A percentile compares a stretch with the other conserved stretches of the same genome.
phyloP scores from a whole-genome alignment of 2,797 vertebrate species.

The Helarctos malayanus region DNA sequence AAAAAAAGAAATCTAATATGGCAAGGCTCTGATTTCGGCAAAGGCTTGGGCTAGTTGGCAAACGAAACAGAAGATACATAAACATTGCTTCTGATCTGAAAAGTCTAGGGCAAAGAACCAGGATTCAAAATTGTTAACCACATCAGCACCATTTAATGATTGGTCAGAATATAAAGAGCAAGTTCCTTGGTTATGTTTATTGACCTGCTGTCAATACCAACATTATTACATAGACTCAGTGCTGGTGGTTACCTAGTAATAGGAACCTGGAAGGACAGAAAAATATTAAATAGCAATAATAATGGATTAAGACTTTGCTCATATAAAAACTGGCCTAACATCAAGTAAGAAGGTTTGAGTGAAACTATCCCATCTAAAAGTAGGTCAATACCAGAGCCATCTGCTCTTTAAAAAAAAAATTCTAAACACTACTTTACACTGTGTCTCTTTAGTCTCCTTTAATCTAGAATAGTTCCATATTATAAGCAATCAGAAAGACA shows the following conservation, averaged over 20 bases:
- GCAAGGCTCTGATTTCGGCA: constrained; percentile 18
- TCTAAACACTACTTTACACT: constrained; percentile 1
- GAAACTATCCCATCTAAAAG: constrained; percentile 70
- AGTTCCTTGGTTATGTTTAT: background rate
- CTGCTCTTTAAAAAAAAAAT: constrained; percentile 37
- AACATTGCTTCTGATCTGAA: constrained; percentile 32
- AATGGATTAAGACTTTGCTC: constrained; percentile 16
- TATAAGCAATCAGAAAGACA: constrained; percentile 54
- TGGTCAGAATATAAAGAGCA: background rate
- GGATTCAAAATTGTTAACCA: background rate
- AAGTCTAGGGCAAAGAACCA: constrained; percentile 17
- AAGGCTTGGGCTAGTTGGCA: background rate
- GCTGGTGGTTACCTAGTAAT: background rate
- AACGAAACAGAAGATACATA: background rate
- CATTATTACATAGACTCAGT: background rate
- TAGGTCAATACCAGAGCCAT: constrained; percentile 71
- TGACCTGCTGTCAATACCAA: background rate
- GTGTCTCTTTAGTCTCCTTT: too few relatives aligned
- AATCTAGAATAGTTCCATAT: too few relatives aligned
- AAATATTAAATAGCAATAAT: constrained; percentile 36
- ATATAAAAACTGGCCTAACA: constrained; percentile 57
- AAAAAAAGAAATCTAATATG: background rate
- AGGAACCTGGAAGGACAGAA: background rate
- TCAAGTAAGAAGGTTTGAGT: constrained; percentile 55
- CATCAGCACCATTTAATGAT: background rate